Percentiles rank a stretch among this genome's conserved stretches.
Conservation (phyloP, 2,888 invertebrate genomes). For the Elysia crispata region DNA sequence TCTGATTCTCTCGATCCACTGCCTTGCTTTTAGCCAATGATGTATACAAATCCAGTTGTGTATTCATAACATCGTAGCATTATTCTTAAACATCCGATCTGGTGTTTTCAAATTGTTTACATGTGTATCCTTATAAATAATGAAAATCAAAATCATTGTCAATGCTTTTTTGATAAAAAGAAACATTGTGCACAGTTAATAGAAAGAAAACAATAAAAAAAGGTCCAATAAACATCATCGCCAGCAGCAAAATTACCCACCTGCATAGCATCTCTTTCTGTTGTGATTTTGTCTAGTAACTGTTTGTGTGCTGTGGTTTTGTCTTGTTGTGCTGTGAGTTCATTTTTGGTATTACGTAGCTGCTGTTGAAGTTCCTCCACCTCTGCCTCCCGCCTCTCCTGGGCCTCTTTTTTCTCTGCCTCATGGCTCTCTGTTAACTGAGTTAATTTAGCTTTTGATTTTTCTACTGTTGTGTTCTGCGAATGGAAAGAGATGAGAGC, state of each 20-base stretch:
- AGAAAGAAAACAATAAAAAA: too few species aligned
- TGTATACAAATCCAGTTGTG: too few species aligned
- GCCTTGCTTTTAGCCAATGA: too few species aligned
- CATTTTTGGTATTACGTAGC: constrained; percentile 56
- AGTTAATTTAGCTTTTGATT: constrained; percentile 64
- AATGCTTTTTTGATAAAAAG: too few species aligned
- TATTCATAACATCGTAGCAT: too few species aligned
- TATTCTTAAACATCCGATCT: too few species aligned
- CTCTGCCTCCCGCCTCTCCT: constrained; percentile 64
- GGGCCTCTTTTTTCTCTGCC: constrained; percentile 63
- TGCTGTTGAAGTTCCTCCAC: constrained; percentile 65
- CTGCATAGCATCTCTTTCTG: constrained; percentile 69
- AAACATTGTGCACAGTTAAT: too few species aligned
- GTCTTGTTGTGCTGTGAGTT: constrained; percentile 63
- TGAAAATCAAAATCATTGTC: too few species aligned
- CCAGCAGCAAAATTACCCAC: constrained; percentile 52
- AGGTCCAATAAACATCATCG: too few species aligned
- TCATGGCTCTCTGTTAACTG: constrained; percentile 64
- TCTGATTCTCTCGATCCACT: too few species aligned
- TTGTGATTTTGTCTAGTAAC: constrained; percentile 64
- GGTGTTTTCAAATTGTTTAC: too few species aligned
- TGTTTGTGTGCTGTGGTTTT: constrained; percentile 70
- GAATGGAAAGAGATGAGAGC: background rate
- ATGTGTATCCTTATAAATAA: too few species aligned
- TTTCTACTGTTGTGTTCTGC: constrained; percentile 71